Evolutionary conservation across 2,113 vertebrate species (phyloP).

Genomic region (Oryzias javanicus): DNA sequence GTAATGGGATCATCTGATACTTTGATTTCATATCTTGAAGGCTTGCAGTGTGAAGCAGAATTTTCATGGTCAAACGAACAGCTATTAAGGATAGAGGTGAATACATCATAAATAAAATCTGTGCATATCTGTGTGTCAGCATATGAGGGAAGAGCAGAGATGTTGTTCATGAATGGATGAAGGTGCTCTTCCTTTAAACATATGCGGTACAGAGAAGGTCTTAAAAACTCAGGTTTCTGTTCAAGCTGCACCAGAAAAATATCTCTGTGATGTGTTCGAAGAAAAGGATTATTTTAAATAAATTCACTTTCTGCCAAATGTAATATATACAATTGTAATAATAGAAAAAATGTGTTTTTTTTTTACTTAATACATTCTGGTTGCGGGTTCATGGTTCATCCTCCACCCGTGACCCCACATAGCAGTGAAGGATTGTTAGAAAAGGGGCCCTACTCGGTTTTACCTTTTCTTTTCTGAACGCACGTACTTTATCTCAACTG

Average conservation of each 20-base stretch:
- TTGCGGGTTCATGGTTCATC: too few relatives aligned
- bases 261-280: constrained; percentile 59
- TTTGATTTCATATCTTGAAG: constrained; percentile 24
- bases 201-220: too few relatives aligned
- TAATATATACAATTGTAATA: background rate
- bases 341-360: too few relatives aligned
- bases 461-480: too few relatives aligned
- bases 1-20: constrained; percentile 26
- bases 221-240: too few relatives aligned
- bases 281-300: constrained; percentile 39
- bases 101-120: constrained; percentile 22
- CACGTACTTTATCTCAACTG: too few relatives aligned
- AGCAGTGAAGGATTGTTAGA: too few relatives aligned
- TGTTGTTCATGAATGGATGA: constrained; percentile 26
- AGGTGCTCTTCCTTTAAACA: constrained; percentile 1
- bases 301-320: constrained; percentile 18
- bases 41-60: constrained; percentile 20
- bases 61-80: constrained; percentile 36
- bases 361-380: too few relatives aligned
- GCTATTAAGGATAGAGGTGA: constrained; percentile 36
- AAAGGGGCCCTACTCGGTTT: too few relatives aligned
- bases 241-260: constrained; percentile 43
- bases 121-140: background rate
- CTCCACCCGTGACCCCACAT: too few relatives aligned
- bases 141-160: constrained; percentile 1